Percentiles rank a stretch among this genome's conserved stretches.
Evolutionary conservation across 2,888 invertebrate genomes (phyloP).

Genomic region (Laspeyria flexula): DNA sequence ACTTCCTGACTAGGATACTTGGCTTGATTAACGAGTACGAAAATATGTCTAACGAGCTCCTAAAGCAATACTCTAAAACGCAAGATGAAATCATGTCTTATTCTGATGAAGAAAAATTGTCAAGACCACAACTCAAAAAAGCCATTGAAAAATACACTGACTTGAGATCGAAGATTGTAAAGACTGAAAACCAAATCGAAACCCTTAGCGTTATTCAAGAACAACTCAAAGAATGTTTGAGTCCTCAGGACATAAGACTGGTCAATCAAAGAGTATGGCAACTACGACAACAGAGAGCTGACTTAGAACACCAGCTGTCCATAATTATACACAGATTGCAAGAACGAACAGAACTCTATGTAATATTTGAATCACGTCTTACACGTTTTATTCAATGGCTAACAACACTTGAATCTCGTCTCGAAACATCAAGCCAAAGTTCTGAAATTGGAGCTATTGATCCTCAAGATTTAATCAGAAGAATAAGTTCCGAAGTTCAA

Average conservation of each 20-base stretch:
- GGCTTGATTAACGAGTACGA: conserved; percentile 88
- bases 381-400: conserved; percentile 90
- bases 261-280: conserved; percentile 92
- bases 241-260: conserved; percentile 93
- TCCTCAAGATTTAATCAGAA: conserved; percentile 90
- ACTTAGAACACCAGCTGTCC: conserved; percentile 92
- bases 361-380: conserved; percentile 89
- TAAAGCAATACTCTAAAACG: conserved; percentile 87
- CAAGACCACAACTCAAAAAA: conserved; percentile 87
- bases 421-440: conserved; percentile 86
- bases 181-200: conserved; percentile 88
- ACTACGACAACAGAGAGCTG: conserved; percentile 92
- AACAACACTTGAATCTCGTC: conserved; percentile 88
- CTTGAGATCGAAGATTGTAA: conserved; percentile 85
- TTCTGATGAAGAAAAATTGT: conserved; percentile 84
- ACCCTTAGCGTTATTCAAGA: conserved; percentile 91
- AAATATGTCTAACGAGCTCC: conserved; percentile 86
- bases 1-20: conserved; percentile 89
- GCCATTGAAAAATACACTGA: conserved; percentile 88
- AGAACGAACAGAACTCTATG: conserved; percentile 90
- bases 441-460: conserved; percentile 85
- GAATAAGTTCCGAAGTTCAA: conserved; percentile 90
- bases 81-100: conserved; percentile 87
- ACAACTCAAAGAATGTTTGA: conserved; percentile 93
- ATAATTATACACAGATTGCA: conserved; percentile 90